Evolutionary conservation across 2,888 invertebrate genomes (phyloP), one percentile per base, ranked within the genome.

Genomic region (Scrobipalpa costella): DNA sequence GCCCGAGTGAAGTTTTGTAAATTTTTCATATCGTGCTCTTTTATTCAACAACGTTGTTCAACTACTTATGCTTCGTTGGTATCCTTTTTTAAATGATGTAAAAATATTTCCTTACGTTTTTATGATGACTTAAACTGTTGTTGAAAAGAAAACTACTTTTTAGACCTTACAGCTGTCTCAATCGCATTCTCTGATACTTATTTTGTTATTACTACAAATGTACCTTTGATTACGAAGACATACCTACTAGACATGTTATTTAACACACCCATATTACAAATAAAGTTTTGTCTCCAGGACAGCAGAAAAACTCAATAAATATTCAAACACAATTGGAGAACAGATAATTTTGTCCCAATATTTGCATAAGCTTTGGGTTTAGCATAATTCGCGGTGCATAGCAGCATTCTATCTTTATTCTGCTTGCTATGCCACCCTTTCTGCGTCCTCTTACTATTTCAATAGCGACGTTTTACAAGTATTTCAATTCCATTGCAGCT

Each of bases 361-460:
- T 75, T 74, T 71, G 58, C 75, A 75, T 74, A 73, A 75, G 69
- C 71, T 68, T 68, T 27, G 27, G 66, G 55, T 69, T 76, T 77
- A 75, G 72, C 77, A 77, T 77, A 77, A 78, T 75, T 72, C 63
- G 72, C 71, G 69, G 73, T 27, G 19, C 27, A 11, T 11, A 52
- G 13, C 55, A 1, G 2, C n/a, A 49, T 34, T n/a, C 34, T 34
- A 34, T n/a, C n/a, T n/a, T n/a, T n/a, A n/a, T n/a, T n/a, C n/a
- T n/a, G n/a, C 33, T 52, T 34, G n/a, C 34, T n/a, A n/a, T 34
- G n/a, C 8, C 34, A 33, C 55, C 55, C 34, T 55, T 50, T 21
- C 15, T 55, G 34, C 34, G 2, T 55, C 8, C 17, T 7, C n/a
- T n/a, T 8, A 0, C n/a, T 27, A 13, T 33, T 7, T 0, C 55